These are phyloP conservation scores for Pseudoips prasinana DNA, from an alignment of 2,888 invertebrate species.

Conservation along the genomic window DNA sequence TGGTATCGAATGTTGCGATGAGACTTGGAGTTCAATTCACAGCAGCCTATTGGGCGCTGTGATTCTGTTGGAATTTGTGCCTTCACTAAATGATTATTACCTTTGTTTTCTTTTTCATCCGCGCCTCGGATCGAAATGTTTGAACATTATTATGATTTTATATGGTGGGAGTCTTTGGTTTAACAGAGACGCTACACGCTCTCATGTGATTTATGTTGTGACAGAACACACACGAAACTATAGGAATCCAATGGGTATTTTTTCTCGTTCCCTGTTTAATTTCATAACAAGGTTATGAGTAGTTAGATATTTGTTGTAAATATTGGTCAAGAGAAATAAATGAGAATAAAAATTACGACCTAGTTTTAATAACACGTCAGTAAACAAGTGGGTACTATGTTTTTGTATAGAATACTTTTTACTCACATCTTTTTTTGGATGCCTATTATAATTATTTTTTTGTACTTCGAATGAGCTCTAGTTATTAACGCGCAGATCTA, in stretches of 20 bases:
- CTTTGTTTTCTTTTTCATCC: slow-evolving; percentile 58
- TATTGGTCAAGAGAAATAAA: too few species aligned
- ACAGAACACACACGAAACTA: slow-evolving; percentile 21
- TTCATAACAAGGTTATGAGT: too few species aligned
- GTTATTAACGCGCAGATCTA: too few species aligned
- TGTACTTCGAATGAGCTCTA: too few species aligned
- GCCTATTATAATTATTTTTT: too few species aligned
- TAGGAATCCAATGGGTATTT: slow-evolving; percentile 1
- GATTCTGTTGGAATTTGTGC: slow-evolving; percentile 63
- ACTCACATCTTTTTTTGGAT: too few species aligned
- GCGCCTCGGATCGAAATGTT: slow-evolving; percentile 56
- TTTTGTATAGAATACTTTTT: too few species aligned
- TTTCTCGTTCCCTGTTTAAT: too few species aligned
- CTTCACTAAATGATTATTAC: slow-evolving; percentile 63
- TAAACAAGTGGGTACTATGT: too few species aligned
- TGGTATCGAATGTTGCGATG: slow-evolving; percentile 21
- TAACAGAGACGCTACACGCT: slow-evolving; percentile 21
- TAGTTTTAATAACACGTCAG: too few species aligned
- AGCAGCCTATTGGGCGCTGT: slow-evolving; percentile 51
- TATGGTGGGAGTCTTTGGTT: slow-evolving; percentile 40
- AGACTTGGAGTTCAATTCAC: slow-evolving; percentile 38
- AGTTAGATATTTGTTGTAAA: too few species aligned
- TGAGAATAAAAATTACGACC: too few species aligned
- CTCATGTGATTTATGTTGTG: slow-evolving; percentile 27
- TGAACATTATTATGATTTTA: slow-evolving; percentile 60